Percentiles rank a stretch among this genome's conserved stretches.
Conservation (phyloP, 2,888 invertebrate genomes). For the Tryphoninae sp. region DNA sequence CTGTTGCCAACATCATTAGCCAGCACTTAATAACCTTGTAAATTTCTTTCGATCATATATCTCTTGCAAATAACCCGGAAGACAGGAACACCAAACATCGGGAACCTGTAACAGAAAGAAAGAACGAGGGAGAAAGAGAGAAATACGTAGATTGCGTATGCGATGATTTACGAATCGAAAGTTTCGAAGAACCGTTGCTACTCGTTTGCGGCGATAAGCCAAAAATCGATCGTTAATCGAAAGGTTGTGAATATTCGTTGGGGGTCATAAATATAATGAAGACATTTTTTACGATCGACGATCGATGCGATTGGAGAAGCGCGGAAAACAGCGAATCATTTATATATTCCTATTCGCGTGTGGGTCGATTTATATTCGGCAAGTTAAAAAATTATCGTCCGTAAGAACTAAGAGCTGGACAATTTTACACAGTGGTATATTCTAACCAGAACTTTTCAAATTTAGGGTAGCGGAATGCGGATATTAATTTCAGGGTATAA, state of each 20-base stretch:
- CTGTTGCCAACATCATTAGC: slow-evolving; percentile 15
- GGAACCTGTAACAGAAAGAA: slow-evolving; percentile 49
- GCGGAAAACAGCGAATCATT: background rate
- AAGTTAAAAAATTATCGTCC: slow-evolving; percentile 45
- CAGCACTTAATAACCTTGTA: slow-evolving; percentile 14
- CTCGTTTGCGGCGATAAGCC: slow-evolving; percentile 28
- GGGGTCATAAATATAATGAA: slow-evolving; percentile 41
- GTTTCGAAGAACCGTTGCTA: slow-evolving; percentile 41
- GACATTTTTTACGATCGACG: slow-evolving; percentile 46
- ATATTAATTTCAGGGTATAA: slow-evolving; percentile 40
- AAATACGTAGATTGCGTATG: slow-evolving; percentile 12
- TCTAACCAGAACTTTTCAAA: slow-evolving; percentile 16
- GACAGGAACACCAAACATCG: background rate
- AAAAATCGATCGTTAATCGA: slow-evolving; percentile 45
- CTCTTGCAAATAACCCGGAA: background rate
- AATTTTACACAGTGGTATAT: slow-evolving; percentile 1
- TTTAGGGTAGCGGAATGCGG: background rate
- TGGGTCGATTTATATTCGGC: slow-evolving; percentile 28
- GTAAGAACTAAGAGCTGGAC: slow-evolving; percentile 42
- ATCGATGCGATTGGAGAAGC: slow-evolving; percentile 31
- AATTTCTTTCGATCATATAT: slow-evolving; percentile 14
- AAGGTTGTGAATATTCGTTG: slow-evolving; percentile 2
- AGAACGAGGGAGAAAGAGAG: background rate
- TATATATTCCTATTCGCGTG: background rate
- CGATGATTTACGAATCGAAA: slow-evolving; percentile 43